A percentile compares a stretch with the other conserved stretches of the same genome.
Conservation (phyloP, 1,140 invertebrate species). For the Heliconius hewitsoni region DNA sequence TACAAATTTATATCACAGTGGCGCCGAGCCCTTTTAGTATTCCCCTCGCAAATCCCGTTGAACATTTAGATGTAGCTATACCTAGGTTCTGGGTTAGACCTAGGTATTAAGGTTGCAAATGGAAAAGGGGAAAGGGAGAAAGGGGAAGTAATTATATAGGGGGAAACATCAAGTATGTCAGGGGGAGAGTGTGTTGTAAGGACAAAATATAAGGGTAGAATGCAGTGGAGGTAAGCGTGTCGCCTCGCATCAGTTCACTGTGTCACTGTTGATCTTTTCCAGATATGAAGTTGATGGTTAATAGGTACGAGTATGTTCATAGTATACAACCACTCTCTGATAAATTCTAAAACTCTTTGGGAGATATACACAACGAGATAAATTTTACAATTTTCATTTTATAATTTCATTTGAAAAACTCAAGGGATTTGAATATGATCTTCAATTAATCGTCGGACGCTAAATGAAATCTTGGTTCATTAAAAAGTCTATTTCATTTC, state of each 20-base stretch:
- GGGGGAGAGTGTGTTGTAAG: conserved; percentile 77
- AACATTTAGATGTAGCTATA: conserved; percentile 66
- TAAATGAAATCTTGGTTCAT: conserved; percentile 15
- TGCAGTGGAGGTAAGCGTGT: conserved; percentile 76
- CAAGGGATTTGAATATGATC: neutral
- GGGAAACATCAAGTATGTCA: conserved; percentile 79
- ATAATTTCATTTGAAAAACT: neutral
- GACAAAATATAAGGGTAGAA: conserved; percentile 73
- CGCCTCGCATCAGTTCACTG: conserved; percentile 76
- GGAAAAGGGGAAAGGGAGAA: conserved; percentile 54
- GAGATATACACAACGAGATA: neutral
- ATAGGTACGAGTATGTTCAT: conserved; percentile 35
- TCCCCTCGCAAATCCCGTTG: conserved; percentile 74
- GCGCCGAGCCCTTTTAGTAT: conserved; percentile 71
- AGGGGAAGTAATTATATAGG: conserved; percentile 75
- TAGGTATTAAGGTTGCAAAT: conserved; percentile 64
- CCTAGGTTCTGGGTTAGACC: conserved; percentile 62
- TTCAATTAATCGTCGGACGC: conserved; percentile 7
- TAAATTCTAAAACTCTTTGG: neutral
- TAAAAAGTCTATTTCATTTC: conserved; percentile 7
- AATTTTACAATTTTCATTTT: neutral
- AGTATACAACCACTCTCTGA: neutral
- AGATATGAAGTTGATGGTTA: conserved; percentile 50
- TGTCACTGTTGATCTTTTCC: conserved; percentile 78
- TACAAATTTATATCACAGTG: conserved; percentile 72